Conservation (phyloP, 2,888 invertebrate species). For the Bibio marci region DNA sequence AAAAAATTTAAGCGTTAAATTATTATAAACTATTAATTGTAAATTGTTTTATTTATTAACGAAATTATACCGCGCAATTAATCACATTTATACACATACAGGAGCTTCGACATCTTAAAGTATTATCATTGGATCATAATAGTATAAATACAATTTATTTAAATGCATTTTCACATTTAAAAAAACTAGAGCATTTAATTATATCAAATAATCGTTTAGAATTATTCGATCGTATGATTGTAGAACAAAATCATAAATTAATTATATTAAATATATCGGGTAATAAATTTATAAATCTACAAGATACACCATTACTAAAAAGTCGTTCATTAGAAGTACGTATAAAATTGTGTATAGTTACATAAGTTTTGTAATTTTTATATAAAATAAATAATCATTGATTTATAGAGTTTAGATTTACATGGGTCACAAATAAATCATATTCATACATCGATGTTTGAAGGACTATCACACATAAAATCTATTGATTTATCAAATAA, state of each 20-base stretch:
- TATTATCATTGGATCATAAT: constrained; percentile 33
- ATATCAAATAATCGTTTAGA: constrained; percentile 43
- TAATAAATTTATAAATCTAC: constrained; percentile 40
- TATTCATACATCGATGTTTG: constrained; percentile 34
- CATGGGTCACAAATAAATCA: constrained; percentile 40
- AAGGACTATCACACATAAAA: constrained; percentile 35
- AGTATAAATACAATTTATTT: constrained; percentile 42
- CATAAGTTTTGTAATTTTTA: too few species aligned
- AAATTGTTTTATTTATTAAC: too few species aligned
- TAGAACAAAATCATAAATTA: constrained; percentile 36
- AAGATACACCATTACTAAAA: constrained; percentile 37
- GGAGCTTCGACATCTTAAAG: constrained; percentile 18
- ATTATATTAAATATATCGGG: constrained; percentile 39
- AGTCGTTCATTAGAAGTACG: constrained; percentile 35
- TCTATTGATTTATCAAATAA: constrained; percentile 43
- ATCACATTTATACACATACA: too few species aligned
- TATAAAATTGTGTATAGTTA: constrained; percentile 1
- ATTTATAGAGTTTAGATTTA: constrained; percentile 36
- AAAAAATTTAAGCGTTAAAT: too few species aligned
- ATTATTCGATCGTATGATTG: constrained; percentile 33
- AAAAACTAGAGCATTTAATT: constrained; percentile 35
- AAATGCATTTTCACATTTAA: constrained; percentile 38
- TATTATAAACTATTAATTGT: too few species aligned
- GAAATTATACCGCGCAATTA: too few species aligned
- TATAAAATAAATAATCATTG: too few species aligned